Conservation (phyloP, 2,797 vertebrate genomes). For the Pseudomugil tenellus region DNA sequence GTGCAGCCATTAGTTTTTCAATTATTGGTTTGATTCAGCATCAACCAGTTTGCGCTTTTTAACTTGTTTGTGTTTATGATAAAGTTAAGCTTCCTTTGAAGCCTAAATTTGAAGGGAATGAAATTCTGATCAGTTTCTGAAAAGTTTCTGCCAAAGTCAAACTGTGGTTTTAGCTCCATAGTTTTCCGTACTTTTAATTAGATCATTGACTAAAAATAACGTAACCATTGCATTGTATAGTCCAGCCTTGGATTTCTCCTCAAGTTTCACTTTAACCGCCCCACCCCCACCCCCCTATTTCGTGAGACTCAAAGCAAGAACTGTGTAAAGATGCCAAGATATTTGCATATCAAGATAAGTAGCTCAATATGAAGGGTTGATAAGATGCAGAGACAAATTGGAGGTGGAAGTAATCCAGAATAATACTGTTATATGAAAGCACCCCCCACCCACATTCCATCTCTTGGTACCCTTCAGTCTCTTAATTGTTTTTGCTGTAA, state of each 20-base stretch:
- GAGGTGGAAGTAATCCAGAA: background rate
- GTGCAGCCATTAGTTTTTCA: slow-evolving; percentile 19
- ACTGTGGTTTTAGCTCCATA: slow-evolving; percentile 16
- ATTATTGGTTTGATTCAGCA: slow-evolving; percentile 26
- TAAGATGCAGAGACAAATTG: background rate
- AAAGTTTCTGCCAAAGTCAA: slow-evolving; percentile 23
- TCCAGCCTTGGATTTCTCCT: background rate
- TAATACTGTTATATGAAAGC: too few relatives aligned
- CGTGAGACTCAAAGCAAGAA: background rate
- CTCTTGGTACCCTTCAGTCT: background rate
- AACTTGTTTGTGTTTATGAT: slow-evolving; percentile 27
- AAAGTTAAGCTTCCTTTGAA: slow-evolving; percentile 48
- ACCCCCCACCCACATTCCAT: too few relatives aligned
- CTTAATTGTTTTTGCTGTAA: background rate
- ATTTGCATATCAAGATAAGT: background rate
- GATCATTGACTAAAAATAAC: slow-evolving; percentile 29
- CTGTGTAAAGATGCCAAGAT: background rate
- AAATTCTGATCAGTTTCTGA: slow-evolving; percentile 27
- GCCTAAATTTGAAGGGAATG: slow-evolving; percentile 56
- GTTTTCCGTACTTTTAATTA: slow-evolving; percentile 34
- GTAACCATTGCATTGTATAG: slow-evolving; percentile 3
- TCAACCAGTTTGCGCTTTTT: slow-evolving; percentile 22
- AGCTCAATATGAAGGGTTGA: background rate
- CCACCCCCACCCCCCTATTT: too few relatives aligned
- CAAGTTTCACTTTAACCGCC: too few relatives aligned